Conservation (phyloP, 2,888 invertebrate species). For the Tricholauxania praeusta region DNA sequence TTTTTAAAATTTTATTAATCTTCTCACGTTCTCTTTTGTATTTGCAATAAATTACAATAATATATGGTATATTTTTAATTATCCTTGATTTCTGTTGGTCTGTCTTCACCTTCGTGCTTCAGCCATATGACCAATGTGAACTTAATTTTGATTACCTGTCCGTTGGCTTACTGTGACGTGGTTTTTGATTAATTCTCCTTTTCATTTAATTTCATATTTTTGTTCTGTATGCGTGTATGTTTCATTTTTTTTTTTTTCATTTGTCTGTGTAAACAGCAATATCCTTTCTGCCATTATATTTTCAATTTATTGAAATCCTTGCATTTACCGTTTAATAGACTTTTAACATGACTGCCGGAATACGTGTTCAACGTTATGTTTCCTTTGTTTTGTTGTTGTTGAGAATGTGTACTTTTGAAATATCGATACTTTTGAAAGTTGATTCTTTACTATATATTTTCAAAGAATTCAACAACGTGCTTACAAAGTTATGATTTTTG, state of each 20-base stretch:
- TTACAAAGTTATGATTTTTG: too few species aligned
- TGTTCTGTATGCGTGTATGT: neutral
- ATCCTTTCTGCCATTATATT: neutral
- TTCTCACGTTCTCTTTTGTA: too few species aligned
- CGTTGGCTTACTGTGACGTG: neutral
- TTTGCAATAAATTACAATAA: neutral
- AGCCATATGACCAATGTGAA: neutral
- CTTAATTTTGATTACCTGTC: constrained; percentile 3
- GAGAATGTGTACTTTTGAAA: too few species aligned
- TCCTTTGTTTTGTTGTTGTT: neutral
- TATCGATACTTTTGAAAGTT: too few species aligned
- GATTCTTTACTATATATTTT: too few species aligned
- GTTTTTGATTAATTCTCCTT: constrained; percentile 5
- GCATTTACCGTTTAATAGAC: constrained; percentile 22
- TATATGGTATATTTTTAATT: constrained; percentile 21
- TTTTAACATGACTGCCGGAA: constrained; percentile 1
- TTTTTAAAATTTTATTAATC: too few species aligned
- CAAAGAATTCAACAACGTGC: too few species aligned
- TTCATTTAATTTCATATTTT: neutral
- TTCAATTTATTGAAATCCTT: constrained; percentile 19
- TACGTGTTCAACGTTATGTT: neutral
- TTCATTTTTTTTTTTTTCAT: neutral
- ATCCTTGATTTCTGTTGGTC: constrained; percentile 7
- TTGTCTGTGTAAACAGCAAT: neutral
- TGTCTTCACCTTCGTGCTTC: neutral